Conservation (phyloP, 2,888 invertebrate species). For the Patella caerulea region DNA sequence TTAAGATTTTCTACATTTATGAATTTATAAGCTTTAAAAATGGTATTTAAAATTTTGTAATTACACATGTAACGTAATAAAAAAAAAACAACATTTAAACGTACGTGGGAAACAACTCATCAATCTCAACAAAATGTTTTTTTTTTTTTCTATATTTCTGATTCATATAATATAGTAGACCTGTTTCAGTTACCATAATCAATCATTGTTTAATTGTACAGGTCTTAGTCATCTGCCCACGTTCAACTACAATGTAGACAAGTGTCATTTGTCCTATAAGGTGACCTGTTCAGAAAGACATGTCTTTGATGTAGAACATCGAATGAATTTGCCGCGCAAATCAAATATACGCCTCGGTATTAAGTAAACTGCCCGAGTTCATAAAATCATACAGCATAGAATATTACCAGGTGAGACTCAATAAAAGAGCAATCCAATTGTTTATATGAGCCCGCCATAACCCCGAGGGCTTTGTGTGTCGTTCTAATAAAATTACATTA, state of each 20-base stretch:
- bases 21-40: no score
- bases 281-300: neutral
- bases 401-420: neutral
- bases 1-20: no score
- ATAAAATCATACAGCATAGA: constrained; percentile 4
- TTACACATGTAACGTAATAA: no score
- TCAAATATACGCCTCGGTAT: neutral
- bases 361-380: neutral
- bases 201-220: no score
- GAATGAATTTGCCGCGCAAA: neutral
- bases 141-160: neutral
- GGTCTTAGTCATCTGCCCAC: no score
- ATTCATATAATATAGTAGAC: neutral
- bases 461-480: neutral
- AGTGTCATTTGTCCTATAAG: neutral
- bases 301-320: neutral
- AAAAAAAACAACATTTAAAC: no score
- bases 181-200: no score
- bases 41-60: no score
- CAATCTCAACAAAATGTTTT: no score
- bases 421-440: constrained; percentile 1
- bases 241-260: no score
- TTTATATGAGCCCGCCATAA: neutral
- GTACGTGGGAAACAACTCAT: no score
- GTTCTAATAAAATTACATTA: neutral